These are phyloP conservation scores for Tribolium castaneum DNA, from an alignment of 1,140 invertebrate genomes.

Conservation along the genomic window DNA sequence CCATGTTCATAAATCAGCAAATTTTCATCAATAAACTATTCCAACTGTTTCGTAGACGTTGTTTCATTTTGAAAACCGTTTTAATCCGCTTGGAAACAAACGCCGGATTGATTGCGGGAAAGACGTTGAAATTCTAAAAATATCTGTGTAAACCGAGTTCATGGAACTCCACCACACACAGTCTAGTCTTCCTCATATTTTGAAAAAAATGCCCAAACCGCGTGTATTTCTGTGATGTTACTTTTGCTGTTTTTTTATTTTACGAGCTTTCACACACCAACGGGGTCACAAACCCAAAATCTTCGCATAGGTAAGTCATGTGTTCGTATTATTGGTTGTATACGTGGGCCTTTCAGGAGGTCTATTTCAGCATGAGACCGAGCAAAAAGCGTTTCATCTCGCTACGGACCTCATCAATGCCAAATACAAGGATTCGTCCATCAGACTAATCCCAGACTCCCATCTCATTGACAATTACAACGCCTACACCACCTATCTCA, in stretches of 20 bases:
- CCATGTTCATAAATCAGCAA: slow-evolving; percentile 20
- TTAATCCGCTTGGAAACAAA: neutral
- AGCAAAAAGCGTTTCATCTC: slow-evolving; percentile 63
- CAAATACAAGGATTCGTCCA: slow-evolving; percentile 55
- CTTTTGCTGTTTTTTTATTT: neutral
- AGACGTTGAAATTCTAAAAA: neutral
- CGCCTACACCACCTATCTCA: slow-evolving; percentile 63
- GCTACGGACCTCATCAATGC: slow-evolving; percentile 63
- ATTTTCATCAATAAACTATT: slow-evolving; percentile 25
- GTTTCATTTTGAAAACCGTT: neutral
- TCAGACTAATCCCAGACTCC: slow-evolving; percentile 59
- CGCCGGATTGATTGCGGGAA: neutral
- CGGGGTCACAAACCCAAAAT: neutral
- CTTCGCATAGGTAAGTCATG: slow-evolving; percentile 11
- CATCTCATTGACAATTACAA: slow-evolving; percentile 62
- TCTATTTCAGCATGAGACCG: slow-evolving; percentile 61
- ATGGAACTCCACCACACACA: slow-evolving; percentile 1
- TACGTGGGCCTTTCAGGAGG: slow-evolving; percentile 58
- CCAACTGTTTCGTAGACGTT: neutral
- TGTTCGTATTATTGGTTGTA: neutral
- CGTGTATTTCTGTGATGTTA: neutral
- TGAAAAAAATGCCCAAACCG: neutral
- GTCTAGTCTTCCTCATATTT: neutral
- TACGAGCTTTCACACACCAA: neutral
- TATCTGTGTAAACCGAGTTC: slow-evolving; percentile 1